Percentiles rank a stretch among this genome's conserved stretches.
phyloP scores from a whole-genome alignment of 2,888 invertebrate genomes.

The Andrena hattorfiana region DNA sequence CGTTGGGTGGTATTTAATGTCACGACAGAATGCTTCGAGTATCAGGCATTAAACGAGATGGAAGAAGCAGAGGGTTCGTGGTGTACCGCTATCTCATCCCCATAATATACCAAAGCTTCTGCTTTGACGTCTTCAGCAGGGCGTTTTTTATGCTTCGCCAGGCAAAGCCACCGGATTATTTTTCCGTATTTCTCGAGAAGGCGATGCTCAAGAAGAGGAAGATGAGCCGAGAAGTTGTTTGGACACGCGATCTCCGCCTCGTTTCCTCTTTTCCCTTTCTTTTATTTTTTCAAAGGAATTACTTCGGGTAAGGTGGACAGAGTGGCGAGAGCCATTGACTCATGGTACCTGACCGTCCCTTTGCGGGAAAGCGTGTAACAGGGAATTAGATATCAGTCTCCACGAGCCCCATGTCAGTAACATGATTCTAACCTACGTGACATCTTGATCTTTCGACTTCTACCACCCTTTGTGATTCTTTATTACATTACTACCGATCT shows the following conservation, averaged over 20 bases:
- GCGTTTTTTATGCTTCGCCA: constrained; percentile 50
- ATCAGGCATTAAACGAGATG: background rate
- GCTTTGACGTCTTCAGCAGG: constrained; percentile 47
- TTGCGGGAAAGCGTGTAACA: background rate
- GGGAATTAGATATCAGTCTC: constrained; percentile 35
- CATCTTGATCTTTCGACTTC: background rate
- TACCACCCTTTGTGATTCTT: background rate
- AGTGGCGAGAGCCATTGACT: constrained; percentile 26
- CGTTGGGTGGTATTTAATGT: constrained; percentile 21
- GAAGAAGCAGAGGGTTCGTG: background rate
- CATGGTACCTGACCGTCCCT: constrained; percentile 9
- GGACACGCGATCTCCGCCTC: constrained; percentile 27
- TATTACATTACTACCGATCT: background rate
- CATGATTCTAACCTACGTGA: background rate
- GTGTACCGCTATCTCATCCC: constrained; percentile 27
- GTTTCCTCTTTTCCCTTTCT: background rate
- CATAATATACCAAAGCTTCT: constrained; percentile 28
- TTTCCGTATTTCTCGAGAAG: constrained; percentile 52
- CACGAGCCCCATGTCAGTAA: no score
- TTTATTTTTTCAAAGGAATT: constrained; percentile 36
- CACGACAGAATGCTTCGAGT: constrained; percentile 1
- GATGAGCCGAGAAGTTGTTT: constrained; percentile 63
- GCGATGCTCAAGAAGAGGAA: constrained; percentile 37
- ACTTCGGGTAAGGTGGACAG: constrained; percentile 17
- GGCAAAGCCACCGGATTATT: constrained; percentile 64